phyloP scores from a whole-genome alignment of 2,888 invertebrate species.

The Hyalella azteca region DNA sequence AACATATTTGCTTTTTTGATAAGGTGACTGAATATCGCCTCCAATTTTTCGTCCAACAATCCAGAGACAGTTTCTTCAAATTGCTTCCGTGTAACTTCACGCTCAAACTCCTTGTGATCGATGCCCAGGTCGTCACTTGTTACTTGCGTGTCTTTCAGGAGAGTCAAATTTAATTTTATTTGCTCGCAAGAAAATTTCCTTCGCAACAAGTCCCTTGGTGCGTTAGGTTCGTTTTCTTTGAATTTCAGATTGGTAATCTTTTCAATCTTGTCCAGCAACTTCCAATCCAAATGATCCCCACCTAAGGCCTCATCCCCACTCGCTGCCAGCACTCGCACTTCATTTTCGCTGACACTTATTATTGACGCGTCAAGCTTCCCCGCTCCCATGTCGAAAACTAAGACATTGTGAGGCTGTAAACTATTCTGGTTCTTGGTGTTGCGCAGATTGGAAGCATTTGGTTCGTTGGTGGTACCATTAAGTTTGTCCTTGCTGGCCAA shows the following conservation, averaged over 20 bases:
- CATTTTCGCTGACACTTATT: not conserved
- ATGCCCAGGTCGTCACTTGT: not conserved
- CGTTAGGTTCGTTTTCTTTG: not conserved
- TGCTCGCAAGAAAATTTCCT: not conserved
- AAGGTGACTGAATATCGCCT: not conserved
- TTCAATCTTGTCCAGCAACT: not conserved
- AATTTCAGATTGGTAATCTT: not conserved
- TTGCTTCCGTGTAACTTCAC: not conserved
- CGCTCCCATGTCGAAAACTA: not conserved
- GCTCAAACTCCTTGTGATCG: not conserved
- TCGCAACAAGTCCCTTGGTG: not conserved
- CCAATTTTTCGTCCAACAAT: not conserved
- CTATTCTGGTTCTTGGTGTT: no score
- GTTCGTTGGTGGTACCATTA: no score
- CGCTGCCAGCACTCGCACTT: not conserved
- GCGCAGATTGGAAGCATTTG: no score
- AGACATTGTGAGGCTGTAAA: not conserved
- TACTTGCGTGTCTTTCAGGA: not conserved
- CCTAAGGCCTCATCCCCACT: not conserved
- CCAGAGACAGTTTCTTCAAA: not conserved
- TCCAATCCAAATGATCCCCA: not conserved
- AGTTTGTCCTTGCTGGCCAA: no score
- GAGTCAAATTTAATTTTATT: not conserved
- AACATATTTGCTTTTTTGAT: not conserved
- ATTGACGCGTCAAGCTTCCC: not conserved